These are phyloP conservation scores for Onychomys torridus DNA, from an alignment of 2,797 vertebrate species.

Conservation along the genomic window DNA sequence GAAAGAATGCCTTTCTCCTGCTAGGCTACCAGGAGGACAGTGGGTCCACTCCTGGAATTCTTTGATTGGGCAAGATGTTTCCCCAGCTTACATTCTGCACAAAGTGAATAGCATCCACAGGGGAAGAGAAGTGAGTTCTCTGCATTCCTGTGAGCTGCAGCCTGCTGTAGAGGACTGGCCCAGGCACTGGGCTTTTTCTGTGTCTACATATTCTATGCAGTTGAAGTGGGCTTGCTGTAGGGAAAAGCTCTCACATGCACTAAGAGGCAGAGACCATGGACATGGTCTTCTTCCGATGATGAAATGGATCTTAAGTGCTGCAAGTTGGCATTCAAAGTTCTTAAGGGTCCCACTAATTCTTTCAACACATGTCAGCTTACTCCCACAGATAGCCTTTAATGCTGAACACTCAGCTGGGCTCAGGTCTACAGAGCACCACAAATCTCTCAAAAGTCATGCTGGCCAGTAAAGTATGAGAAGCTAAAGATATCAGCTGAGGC, in stretches of 20 bases:
- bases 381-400: background rate
- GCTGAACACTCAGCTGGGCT: background rate
- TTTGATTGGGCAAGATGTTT: background rate
- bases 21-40: background rate
- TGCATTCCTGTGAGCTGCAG: background rate
- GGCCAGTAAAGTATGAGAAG: background rate
- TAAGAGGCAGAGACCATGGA: background rate
- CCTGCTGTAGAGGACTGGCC: background rate
- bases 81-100: conserved; percentile 6
- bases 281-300: background rate
- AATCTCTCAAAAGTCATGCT: background rate
- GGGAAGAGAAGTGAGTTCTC: background rate
- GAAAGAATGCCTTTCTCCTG: background rate
- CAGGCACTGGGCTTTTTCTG: background rate
- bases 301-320: background rate
- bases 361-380: background rate
- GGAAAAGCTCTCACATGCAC: background rate
- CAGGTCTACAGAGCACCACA: no score
- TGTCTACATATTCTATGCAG: background rate
- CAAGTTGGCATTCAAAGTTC: background rate
- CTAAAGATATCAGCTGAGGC: background rate
- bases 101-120: conserved; percentile 17
- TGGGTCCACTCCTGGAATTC: background rate
- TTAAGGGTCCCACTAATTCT: background rate
- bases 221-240: background rate